Conservation (phyloP, 2,888 invertebrate species). For the Ptychoptera albimana region DNA sequence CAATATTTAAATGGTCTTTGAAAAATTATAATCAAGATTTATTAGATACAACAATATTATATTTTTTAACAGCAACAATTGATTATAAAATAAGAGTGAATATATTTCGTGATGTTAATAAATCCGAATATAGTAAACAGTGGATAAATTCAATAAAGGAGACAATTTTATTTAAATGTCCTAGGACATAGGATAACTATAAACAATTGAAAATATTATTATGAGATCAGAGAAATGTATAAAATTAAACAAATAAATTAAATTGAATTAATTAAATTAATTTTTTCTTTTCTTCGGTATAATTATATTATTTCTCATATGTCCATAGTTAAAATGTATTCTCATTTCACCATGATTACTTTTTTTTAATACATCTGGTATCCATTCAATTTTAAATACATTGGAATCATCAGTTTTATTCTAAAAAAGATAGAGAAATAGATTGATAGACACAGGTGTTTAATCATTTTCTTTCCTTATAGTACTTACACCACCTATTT, state of each 20-base stretch:
- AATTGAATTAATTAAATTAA: too few relatives aligned
- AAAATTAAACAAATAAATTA: too few relatives aligned
- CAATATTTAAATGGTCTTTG: conserved; percentile 27
- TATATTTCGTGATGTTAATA: conserved; percentile 25
- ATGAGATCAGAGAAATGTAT: background rate
- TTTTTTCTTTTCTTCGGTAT: background rate
- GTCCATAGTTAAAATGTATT: conserved; percentile 54
- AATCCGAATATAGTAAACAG: conserved; percentile 23
- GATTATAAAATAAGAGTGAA: conserved; percentile 20
- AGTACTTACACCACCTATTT: conserved; percentile 15
- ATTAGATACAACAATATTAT: conserved; percentile 27
- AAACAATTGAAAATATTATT: background rate
- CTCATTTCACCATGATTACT: conserved; percentile 56
- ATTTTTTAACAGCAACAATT: conserved; percentile 23
- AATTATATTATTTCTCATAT: conserved; percentile 28
- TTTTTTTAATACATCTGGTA: conserved; percentile 50
- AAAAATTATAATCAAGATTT: conserved; percentile 27
- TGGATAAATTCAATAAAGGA: conserved; percentile 30
- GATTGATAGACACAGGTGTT: too few relatives aligned
- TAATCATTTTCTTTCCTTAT: conserved; percentile 2
- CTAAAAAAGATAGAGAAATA: background rate
- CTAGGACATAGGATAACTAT: conserved; percentile 10
- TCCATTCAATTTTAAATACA: conserved; percentile 61
- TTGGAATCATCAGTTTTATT: conserved; percentile 32
- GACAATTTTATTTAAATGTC: conserved; percentile 23